Evolutionary conservation across 2,797 vertebrate genomes (phyloP).

Genomic region (Anableps anableps): DNA sequence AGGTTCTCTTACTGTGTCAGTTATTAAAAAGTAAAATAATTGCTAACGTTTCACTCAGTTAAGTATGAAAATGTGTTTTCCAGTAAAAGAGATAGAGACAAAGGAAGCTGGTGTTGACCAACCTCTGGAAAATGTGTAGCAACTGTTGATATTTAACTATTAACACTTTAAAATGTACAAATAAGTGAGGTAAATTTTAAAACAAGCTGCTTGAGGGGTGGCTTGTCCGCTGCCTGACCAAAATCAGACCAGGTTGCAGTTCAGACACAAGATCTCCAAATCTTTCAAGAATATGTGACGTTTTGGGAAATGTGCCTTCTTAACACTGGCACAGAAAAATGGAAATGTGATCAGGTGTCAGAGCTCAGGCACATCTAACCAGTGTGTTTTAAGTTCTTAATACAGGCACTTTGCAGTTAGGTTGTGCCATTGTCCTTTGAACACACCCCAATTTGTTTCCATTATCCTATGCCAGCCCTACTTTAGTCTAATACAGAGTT

Average conservation of each 20-base stretch:
- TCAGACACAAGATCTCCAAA: background rate
- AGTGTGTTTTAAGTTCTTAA: background rate
- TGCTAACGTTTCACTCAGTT: conserved; percentile 83
- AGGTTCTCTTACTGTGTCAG: conserved; percentile 65
- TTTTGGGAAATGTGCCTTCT: conserved; percentile 15
- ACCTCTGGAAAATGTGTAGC: conserved; percentile 18
- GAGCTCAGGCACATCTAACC: background rate
- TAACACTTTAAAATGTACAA: conserved; percentile 27
- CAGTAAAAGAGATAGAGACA: conserved; percentile 74
- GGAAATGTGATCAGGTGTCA: background rate
- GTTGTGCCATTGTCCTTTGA: background rate
- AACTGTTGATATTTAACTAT: background rate
- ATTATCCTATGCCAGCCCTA: conserved; percentile 4
- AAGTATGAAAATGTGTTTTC: conserved; percentile 63
- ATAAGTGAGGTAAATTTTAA: conserved; percentile 19
- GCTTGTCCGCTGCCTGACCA: background rate
- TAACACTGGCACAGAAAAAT: background rate
- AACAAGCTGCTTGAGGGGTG: background rate
- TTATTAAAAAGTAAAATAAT: conserved; percentile 69
- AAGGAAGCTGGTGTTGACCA: background rate
- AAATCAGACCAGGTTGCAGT: conserved; percentile 19
- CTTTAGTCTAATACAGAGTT: background rate
- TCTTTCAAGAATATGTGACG: background rate
- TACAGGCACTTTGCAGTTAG: background rate
- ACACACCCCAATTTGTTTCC: background rate